Percentiles rank a stretch among this genome's conserved stretches.
Evolutionary conservation across 2,888 invertebrate genomes (phyloP).

Genomic region (Xanthorhoe spadicearia): DNA sequence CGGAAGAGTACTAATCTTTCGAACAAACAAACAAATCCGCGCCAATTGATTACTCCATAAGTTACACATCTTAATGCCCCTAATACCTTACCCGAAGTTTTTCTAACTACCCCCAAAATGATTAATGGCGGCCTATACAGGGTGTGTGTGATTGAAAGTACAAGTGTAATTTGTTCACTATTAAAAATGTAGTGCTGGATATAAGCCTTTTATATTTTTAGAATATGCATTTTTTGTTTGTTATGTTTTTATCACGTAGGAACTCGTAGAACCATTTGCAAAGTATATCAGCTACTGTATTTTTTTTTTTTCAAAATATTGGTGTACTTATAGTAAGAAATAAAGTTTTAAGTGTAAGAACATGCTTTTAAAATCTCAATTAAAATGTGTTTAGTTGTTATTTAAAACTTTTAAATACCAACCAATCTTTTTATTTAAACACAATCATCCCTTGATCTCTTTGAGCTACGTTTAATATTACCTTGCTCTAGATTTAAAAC

Average conservation of each 20-base stretch:
- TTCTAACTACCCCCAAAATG: constrained; percentile 33
- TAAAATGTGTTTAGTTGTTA: too few species aligned
- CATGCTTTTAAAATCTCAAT: too few species aligned
- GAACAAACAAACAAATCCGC: constrained; percentile 35
- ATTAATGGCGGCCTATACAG: constrained; percentile 27
- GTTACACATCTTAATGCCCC: constrained; percentile 32
- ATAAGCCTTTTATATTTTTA: too few species aligned
- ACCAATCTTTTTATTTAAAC: not conserved
- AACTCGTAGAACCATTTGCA: too few species aligned
- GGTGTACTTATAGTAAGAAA: too few species aligned
- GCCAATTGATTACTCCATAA: constrained; percentile 36
- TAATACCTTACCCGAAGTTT: constrained; percentile 32
- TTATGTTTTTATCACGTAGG: too few species aligned
- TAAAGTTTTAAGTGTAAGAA: too few species aligned
- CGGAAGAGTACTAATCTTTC: constrained; percentile 15
- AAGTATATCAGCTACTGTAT: too few species aligned
- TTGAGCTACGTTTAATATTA: not conserved
- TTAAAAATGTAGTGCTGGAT: not conserved
- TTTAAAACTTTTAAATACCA: too few species aligned
- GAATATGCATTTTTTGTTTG: too few species aligned
- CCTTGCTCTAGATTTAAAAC: not conserved
- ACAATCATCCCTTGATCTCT: not conserved
- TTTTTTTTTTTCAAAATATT: too few species aligned
- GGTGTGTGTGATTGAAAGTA: constrained; percentile 1
- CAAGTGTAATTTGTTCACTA: not conserved